These are phyloP conservation scores for Coranthus polyacanthus DNA, from an alignment of 2,797 vertebrate species.

Conservation along the genomic window DNA sequence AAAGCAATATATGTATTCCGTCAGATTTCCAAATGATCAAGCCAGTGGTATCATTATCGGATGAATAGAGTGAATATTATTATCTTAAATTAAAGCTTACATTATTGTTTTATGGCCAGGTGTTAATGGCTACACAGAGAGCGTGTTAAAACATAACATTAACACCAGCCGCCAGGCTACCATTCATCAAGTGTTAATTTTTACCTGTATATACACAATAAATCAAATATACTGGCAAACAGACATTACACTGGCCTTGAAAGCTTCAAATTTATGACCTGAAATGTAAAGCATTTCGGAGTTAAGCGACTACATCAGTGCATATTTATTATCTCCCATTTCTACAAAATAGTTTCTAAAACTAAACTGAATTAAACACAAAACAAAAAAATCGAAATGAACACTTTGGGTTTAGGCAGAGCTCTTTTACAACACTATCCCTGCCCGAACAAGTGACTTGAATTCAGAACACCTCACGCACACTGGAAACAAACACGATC, in stretches of 20 bases:
- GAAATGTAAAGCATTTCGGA: background rate
- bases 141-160: constrained; percentile 35
- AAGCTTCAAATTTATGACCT: background rate
- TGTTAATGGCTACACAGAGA: constrained; percentile 27
- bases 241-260: background rate
- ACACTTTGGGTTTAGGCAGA: too few species aligned
- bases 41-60: background rate
- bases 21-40: background rate
- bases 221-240: background rate
- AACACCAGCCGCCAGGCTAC: constrained; percentile 3
- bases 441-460: background rate
- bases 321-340: too few species aligned
- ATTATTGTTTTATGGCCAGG: constrained; percentile 51
- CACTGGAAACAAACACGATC: background rate
- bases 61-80: constrained; percentile 27
- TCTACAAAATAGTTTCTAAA: background rate
- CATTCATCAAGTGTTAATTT: background rate
- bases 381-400: too few species aligned
- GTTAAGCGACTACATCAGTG: background rate
- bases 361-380: too few species aligned
- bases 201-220: background rate
- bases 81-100: constrained; percentile 37
- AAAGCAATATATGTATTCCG: background rate
- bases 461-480: background rate
- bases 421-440: too few species aligned